Evolutionary conservation across 1,140 invertebrate genomes (phyloP), one percentile per base, ranked within the genome.

Genomic region (Saccostrea echinata): DNA sequence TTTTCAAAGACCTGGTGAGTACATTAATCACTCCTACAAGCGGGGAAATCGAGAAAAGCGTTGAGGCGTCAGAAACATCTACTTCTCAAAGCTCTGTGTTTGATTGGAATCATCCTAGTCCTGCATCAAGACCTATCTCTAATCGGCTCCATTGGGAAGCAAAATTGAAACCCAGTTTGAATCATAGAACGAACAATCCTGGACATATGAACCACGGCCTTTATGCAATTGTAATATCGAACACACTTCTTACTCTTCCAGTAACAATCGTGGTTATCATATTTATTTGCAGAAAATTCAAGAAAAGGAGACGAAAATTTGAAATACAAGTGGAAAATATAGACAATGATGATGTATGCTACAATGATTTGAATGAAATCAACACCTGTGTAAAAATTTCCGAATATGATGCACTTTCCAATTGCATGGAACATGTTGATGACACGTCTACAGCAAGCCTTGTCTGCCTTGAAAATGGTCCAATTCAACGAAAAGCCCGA

Each of bases 361-460:
- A 76, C 68, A 76, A 76, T 21, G 68, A 76, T 30, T 27, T 76
- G 68, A 76, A 76, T 76, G 68, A 76, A 30, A 30, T 76, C 27
- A 11, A 30, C 68, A 76, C 68, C 13, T 27, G 24, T 12, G 30
- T 33, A 1, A 76, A 76, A 33, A 33, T 27, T 6, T 76, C 27
- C 24, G 68, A 76, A 11, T 76, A 76, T 13, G 68, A 76, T 33
- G 27, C 68, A 3, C 13, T 76, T 16, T 33, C 68, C 3, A 18
- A 16, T 16, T 27, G 27, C 27, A 13, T 27, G 18, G 68, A 33
- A 30, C 27, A 33, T 12, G 1, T 30, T 0, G 11, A 33, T 16
- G 27, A 11, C 12, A n/a, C 55, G 18, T 61, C 27, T 33, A 13
- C 2, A 30, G 1, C 1, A 11, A 12, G 27, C 16, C 8, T 30